These are phyloP conservation scores for Diarsia mendica DNA, from an alignment of 2,888 invertebrate species.

Conservation along the genomic window DNA sequence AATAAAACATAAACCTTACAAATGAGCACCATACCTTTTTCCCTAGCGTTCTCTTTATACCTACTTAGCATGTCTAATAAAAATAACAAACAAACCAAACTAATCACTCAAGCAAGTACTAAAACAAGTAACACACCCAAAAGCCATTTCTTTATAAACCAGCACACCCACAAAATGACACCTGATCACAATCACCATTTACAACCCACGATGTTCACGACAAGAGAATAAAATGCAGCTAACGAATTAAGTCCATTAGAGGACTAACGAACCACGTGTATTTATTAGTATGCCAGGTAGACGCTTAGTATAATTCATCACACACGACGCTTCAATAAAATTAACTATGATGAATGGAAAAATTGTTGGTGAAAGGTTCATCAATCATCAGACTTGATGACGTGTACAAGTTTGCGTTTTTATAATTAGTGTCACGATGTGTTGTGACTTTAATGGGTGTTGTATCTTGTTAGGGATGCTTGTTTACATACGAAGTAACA, in stretches of 20 bases:
- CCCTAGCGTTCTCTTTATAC: not conserved
- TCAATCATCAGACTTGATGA: constrained; percentile 86
- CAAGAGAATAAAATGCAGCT: constrained; percentile 61
- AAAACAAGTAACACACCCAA: constrained; percentile 54
- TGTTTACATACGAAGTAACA: constrained; percentile 22
- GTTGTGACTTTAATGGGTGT: constrained; percentile 34
- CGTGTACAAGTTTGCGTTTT: constrained; percentile 67
- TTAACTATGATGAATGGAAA: constrained; percentile 89
- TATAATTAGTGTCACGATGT: constrained; percentile 69
- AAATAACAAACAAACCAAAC: constrained; percentile 34
- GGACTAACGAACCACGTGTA: constrained; percentile 71
- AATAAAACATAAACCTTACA: not conserved
- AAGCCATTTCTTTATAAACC: constrained; percentile 49
- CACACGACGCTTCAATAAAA: constrained; percentile 87
- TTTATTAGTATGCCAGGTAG: constrained; percentile 77
- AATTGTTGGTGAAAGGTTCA: constrained; percentile 79
- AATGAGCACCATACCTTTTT: not conserved
- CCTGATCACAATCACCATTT: constrained; percentile 55
- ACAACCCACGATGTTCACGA: constrained; percentile 52
- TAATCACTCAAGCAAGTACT: constrained; percentile 39
- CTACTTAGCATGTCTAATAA: not conserved
- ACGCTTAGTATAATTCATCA: constrained; percentile 81
- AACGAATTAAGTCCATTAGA: constrained; percentile 69
- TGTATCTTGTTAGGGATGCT: constrained; percentile 40
- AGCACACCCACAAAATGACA: constrained; percentile 48